Conservation (phyloP, 2,888 invertebrate genomes). For the Agonum fuliginosum region DNA sequence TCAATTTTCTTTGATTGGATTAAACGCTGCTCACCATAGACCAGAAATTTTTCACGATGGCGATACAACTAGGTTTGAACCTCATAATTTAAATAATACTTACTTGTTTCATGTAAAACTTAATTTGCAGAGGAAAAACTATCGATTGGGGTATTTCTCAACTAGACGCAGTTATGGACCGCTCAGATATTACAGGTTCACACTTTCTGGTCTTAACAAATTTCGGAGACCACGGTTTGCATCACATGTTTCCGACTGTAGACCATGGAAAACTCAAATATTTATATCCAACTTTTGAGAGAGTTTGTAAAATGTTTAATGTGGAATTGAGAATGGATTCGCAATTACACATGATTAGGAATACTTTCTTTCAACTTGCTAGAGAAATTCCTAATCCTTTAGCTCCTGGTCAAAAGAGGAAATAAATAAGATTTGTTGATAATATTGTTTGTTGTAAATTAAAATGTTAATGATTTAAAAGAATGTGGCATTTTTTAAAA, state of each 20-base stretch:
- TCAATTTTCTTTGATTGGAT: slow-evolving; percentile 78
- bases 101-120: not conserved
- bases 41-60: slow-evolving; percentile 87
- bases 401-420: slow-evolving; percentile 63
- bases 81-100: not conserved
- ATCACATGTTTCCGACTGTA: slow-evolving; percentile 88
- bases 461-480: not conserved
- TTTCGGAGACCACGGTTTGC: slow-evolving; percentile 87
- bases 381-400: slow-evolving; percentile 72
- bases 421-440: not conserved
- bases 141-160: slow-evolving; percentile 88
- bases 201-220: slow-evolving; percentile 82
- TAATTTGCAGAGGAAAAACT: slow-evolving; percentile 71
- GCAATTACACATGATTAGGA: slow-evolving; percentile 79
- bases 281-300: slow-evolving; percentile 78
- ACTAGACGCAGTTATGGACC: slow-evolving; percentile 84
- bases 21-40: slow-evolving; percentile 87
- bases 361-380: slow-evolving; percentile 80
- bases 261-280: slow-evolving; percentile 84
- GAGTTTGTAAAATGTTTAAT: slow-evolving; percentile 80
- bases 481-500: not conserved
- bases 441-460: not conserved
- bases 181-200: slow-evolving; percentile 80
- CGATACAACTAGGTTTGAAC: slow-evolving; percentile 78
- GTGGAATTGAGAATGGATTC: slow-evolving; percentile 73